These are phyloP conservation scores for Catocala sponsa DNA, from an alignment of 2,888 invertebrate genomes.

Conservation along the genomic window DNA sequence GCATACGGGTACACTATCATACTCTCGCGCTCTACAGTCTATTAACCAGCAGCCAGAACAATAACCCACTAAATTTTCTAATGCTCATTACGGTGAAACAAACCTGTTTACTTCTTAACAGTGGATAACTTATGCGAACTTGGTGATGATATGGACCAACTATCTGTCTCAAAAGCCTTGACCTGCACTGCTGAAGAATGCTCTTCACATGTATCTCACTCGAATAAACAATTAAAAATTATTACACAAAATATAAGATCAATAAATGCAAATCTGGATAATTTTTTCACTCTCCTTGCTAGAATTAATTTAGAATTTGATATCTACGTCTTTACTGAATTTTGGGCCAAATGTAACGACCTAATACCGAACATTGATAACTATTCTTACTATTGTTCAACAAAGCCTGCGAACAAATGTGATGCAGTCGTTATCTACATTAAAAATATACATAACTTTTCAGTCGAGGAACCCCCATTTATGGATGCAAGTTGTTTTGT, in stretches of 20 bases:
- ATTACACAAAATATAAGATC: no score
- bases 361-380: neutral
- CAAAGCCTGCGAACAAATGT: neutral
- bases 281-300: neutral
- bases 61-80: neutral
- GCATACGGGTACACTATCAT: neutral
- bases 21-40: neutral
- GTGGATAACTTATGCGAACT: neutral
- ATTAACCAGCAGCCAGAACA: neutral
- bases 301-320: neutral
- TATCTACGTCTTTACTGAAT: neutral
- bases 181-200: neutral
- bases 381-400: neutral
- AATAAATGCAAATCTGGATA: no score
- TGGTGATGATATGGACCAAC: neutral
- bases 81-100: neutral
- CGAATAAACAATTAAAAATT: neutral
- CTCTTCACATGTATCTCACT: neutral
- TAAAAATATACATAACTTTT: neutral
- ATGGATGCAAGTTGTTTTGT: conserved; percentile 4
- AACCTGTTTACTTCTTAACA: neutral
- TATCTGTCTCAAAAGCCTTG: neutral
- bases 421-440: neutral
- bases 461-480: neutral
- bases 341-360: neutral